These are phyloP conservation scores for Bubo bubo DNA, from an alignment of 2,113 vertebrate species.

Conservation along the genomic window DNA sequence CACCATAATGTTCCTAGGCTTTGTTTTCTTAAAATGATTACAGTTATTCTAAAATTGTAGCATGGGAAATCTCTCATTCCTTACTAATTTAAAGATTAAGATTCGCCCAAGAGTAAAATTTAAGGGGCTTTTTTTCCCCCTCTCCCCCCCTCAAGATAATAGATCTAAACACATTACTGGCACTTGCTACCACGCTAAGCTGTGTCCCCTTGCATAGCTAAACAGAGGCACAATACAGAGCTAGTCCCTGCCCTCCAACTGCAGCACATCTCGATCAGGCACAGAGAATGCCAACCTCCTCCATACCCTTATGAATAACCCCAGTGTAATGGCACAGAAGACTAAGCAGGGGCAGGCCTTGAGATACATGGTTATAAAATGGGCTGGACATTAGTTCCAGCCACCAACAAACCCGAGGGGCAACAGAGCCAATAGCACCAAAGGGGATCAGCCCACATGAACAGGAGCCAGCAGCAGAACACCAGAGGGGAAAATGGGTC, in stretches of 20 bases:
- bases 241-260: background rate
- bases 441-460: background rate
- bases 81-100: slow-evolving; percentile 31
- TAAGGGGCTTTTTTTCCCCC: background rate
- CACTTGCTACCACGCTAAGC: background rate
- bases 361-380: background rate
- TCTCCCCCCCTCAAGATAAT: background rate
- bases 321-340: background rate
- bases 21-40: slow-evolving; percentile 49
- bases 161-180: background rate
- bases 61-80: background rate
- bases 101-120: slow-evolving; percentile 27
- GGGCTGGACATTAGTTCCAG: background rate
- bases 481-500: background rate
- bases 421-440: background rate
- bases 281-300: background rate
- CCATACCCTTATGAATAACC: background rate
- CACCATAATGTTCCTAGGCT: background rate
- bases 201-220: background rate
- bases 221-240: background rate
- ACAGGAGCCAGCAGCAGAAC: background rate
- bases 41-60: slow-evolving; percentile 8
- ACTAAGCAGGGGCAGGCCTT: background rate
- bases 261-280: background rate
- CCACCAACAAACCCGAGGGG: background rate